These are phyloP conservation scores for Temnothorax ravouxi DNA, from an alignment of 2,888 invertebrate genomes.

Conservation along the genomic window DNA sequence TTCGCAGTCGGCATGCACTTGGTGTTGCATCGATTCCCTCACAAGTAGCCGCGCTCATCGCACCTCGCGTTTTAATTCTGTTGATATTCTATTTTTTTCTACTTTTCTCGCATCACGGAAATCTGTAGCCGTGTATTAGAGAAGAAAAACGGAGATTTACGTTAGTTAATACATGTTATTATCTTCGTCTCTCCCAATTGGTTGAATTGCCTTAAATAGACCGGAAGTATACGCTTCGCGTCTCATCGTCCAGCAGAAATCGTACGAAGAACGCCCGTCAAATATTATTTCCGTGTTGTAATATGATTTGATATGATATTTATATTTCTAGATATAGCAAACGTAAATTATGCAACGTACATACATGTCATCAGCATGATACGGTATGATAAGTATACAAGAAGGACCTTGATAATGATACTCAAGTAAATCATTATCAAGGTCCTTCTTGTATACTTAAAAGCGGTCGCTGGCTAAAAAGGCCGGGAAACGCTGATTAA, in stretches of 20 bases:
- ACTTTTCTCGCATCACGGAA: background rate
- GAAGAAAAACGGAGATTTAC: background rate
- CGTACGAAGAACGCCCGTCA: background rate
- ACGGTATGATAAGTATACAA: no score
- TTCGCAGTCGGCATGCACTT: constrained; percentile 1
- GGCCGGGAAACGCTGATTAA: constrained; percentile 44
- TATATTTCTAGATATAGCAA: background rate
- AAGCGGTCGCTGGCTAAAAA: constrained; percentile 17
- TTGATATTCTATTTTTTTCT: background rate
- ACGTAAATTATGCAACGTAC: constrained; percentile 12
- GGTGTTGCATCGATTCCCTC: constrained; percentile 39
- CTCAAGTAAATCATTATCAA: constrained; percentile 37
- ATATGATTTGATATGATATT: background rate
- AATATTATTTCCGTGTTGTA: background rate
- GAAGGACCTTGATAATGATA: no score
- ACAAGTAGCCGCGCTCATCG: constrained; percentile 16
- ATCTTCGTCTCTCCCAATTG: constrained; percentile 7
- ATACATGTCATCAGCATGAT: constrained; percentile 1
- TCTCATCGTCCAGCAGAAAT: background rate
- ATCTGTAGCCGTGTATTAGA: background rate
- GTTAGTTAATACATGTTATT: background rate
- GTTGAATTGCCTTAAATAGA: constrained; percentile 30
- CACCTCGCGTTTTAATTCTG: constrained; percentile 21
- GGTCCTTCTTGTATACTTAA: constrained; percentile 21
- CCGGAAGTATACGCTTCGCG: background rate